These are phyloP conservation scores for Sminthurides bifidus DNA, from an alignment of 1,140 invertebrate genomes.

Conservation along the genomic window DNA sequence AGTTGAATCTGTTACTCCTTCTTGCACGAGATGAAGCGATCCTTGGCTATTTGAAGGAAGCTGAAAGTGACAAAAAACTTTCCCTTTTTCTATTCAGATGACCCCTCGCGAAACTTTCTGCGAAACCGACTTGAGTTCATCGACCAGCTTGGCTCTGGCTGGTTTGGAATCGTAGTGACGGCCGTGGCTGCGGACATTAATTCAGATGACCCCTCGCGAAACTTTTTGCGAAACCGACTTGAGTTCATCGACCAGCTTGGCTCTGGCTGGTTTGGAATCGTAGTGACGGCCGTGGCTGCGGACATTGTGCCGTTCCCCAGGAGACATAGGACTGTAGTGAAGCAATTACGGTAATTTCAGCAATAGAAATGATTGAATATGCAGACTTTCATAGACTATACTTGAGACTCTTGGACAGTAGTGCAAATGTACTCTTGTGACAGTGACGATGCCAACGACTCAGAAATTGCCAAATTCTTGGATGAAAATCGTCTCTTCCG, in stretches of 20 bases:
- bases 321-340: slow-evolving; percentile 46
- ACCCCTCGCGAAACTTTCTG: slow-evolving; percentile 46
- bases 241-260: slow-evolving; percentile 72
- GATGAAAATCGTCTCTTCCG: slow-evolving; percentile 57
- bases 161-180: slow-evolving; percentile 65
- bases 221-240: slow-evolving; percentile 61
- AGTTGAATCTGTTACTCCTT: not conserved
- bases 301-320: slow-evolving; percentile 38
- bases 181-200: slow-evolving; percentile 46
- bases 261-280: slow-evolving; percentile 74
- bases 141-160: slow-evolving; percentile 66
- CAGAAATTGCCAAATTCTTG: too few relatives aligned
- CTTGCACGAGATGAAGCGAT: not conserved
- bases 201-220: slow-evolving; percentile 46
- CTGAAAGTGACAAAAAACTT: too few relatives aligned
- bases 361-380: too few relatives aligned
- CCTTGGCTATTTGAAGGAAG: slow-evolving; percentile 32
- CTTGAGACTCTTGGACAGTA: too few relatives aligned
- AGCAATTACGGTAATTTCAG: too few relatives aligned
- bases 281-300: slow-evolving; percentile 46
- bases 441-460: too few relatives aligned
- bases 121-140: slow-evolving; percentile 65
- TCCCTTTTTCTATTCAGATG: not conserved
- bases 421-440: too few relatives aligned
- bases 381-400: too few relatives aligned